Conservation (phyloP, 2,888 invertebrate species). For the Zele albiditarsus region DNA sequence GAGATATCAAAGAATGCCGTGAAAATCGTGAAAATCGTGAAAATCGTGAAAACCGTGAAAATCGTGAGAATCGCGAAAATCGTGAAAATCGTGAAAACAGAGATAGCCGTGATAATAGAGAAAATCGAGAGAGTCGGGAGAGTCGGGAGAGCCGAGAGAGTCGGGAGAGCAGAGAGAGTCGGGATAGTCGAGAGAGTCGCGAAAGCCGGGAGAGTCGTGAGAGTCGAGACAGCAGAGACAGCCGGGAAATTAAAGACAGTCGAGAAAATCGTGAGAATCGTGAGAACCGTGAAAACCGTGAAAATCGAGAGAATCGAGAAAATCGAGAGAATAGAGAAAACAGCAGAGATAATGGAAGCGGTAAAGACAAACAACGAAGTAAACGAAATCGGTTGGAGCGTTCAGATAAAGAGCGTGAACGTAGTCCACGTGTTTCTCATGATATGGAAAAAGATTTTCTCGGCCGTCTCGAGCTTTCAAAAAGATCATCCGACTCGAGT, state of each 20-base stretch:
- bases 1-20: slow-evolving; percentile 42
- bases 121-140: slow-evolving; percentile 58
- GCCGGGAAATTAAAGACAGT: slow-evolving; percentile 62
- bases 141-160: slow-evolving; percentile 67
- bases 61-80: slow-evolving; percentile 55
- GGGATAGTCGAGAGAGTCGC: slow-evolving; percentile 64
- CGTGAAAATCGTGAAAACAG: slow-evolving; percentile 56
- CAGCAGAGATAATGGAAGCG: slow-evolving; percentile 60
- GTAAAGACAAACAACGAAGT: slow-evolving; percentile 66
- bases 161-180: slow-evolving; percentile 59
- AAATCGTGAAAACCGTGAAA: slow-evolving; percentile 56
- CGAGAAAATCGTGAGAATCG: slow-evolving; percentile 56
- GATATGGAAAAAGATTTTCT: slow-evolving; percentile 69
- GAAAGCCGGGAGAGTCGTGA: slow-evolving; percentile 69
- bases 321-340: slow-evolving; percentile 67
- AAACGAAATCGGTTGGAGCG: slow-evolving; percentile 59
- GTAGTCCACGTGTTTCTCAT: slow-evolving; percentile 67
- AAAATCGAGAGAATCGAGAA: slow-evolving; percentile 58
- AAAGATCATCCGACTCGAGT: slow-evolving; percentile 61
- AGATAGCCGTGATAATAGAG: slow-evolving; percentile 52
- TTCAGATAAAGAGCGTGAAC: slow-evolving; percentile 65
- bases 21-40: slow-evolving; percentile 60
- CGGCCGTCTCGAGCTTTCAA: slow-evolving; percentile 65
- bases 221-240: slow-evolving; percentile 70
- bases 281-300: slow-evolving; percentile 52